Conservation (phyloP, 2,797 vertebrate species). For the Picus viridis region DNA sequence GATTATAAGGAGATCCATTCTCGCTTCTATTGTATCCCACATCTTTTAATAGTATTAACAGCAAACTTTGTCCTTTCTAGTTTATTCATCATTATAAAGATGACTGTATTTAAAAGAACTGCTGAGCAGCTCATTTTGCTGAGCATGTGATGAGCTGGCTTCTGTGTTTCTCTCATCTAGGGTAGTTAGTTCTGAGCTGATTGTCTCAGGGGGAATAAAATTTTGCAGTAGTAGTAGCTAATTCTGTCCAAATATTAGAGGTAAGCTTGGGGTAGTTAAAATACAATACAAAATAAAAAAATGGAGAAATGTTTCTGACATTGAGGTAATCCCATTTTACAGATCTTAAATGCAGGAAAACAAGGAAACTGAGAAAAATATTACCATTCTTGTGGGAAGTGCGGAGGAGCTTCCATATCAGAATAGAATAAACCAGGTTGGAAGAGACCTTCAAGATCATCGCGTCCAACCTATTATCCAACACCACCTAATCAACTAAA, state of each 20-base stretch:
- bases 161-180: not conserved
- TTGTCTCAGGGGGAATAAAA: not conserved
- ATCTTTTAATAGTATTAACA: not conserved
- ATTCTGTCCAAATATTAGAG: not conserved
- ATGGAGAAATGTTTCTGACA: not conserved
- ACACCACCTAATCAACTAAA: no score
- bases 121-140: not conserved
- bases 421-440: not conserved
- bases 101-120: not conserved
- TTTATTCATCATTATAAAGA: not conserved
- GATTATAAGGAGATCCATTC: not conserved
- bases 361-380: not conserved
- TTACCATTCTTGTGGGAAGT: rapidly evolving
- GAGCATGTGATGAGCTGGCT: not conserved
- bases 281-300: not conserved
- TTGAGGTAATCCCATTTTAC: not conserved
- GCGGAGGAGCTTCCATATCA: not conserved
- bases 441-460: no score
- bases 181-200: not conserved
- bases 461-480: no score
- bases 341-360: not conserved
- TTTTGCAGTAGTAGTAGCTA: not conserved
- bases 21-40: not conserved
- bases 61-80: not conserved
- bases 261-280: not conserved